Percentiles rank a stretch among this genome's conserved stretches.
Conservation (phyloP, 2,888 invertebrate genomes). For the Sepiola atlantica region DNA sequence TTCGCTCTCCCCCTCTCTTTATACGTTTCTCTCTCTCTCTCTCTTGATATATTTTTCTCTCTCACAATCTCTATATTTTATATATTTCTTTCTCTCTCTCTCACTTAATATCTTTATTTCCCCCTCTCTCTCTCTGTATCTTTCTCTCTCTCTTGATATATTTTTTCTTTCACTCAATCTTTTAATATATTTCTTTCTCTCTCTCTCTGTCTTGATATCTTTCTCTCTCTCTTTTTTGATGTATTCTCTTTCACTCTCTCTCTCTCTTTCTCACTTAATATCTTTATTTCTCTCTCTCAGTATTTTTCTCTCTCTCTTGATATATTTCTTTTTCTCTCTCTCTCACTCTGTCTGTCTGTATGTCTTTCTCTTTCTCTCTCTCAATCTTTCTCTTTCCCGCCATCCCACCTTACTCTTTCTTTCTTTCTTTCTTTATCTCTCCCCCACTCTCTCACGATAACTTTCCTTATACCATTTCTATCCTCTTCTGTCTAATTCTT, state of each 20-base stretch:
- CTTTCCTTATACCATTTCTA: not conserved
- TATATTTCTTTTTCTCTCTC: not conserved
- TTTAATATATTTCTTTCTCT: not conserved
- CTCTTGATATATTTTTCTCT: not conserved
- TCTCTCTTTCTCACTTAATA: fast-evolving
- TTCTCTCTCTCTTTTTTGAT: not conserved
- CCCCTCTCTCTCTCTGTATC: not conserved
- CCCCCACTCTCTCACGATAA: not conserved
- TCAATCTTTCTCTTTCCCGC: not conserved
- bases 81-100: not conserved
- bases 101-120: not conserved
- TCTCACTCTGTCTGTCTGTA: not conserved
- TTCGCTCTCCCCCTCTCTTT: not conserved
- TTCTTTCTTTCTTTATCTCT: not conserved
- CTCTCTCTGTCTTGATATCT: not conserved
- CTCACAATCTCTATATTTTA: too few relatives aligned
- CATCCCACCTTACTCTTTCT: not conserved
- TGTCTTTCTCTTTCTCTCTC: not conserved
- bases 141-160: not conserved
- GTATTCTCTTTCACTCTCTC: too few relatives aligned
- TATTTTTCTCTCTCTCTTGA: not conserved
- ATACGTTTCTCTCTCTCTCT: not conserved
- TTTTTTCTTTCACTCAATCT: not conserved
- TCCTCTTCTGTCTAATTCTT: not conserved
- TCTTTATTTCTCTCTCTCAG: not conserved